Evolutionary conservation across 37 sponge, comb jelly and placozoan species (phyloP).

Genomic region (Chondrilla cf. caribensis): DNA sequence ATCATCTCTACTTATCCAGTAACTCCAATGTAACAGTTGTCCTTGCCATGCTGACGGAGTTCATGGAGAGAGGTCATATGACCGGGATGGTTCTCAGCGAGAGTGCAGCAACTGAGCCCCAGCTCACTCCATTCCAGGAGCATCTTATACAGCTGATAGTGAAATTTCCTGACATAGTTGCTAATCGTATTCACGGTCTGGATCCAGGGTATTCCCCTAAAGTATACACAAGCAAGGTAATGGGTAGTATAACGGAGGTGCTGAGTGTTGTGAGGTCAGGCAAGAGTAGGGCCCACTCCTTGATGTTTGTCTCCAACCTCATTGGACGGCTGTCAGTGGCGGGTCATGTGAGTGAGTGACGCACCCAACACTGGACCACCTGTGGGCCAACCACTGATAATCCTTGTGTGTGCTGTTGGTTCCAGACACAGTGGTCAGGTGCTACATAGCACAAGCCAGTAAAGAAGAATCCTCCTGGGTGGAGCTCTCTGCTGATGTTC

Average conservation of each 20-base stretch:
- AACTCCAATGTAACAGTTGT: neutral
- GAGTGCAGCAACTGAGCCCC: neutral
- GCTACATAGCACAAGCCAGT: neutral
- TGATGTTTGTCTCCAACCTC: neutral
- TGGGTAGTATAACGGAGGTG: neutral
- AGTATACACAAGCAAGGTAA: neutral
- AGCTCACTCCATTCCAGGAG: neutral
- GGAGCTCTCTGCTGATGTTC: neutral
- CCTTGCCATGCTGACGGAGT: neutral
- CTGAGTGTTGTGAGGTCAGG: neutral
- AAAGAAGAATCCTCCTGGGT: neutral
- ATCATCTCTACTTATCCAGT: neutral
- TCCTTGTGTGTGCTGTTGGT: too few species aligned
- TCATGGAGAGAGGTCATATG: neutral
- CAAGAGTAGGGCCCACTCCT: neutral
- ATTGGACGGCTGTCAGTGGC: neutral
- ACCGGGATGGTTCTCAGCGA: neutral
- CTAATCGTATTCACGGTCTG: conserved; percentile 20
- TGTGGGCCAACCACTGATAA: too few species aligned
- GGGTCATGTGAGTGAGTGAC: neutral
- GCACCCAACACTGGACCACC: too few species aligned
- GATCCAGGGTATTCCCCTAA: conserved; percentile 7
- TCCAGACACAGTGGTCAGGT: neutral
- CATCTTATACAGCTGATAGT: neutral
- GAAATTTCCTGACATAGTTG: conserved; percentile 13